phyloP scores from a whole-genome alignment of 2,888 invertebrate species.

The Octodonta nipae region DNA sequence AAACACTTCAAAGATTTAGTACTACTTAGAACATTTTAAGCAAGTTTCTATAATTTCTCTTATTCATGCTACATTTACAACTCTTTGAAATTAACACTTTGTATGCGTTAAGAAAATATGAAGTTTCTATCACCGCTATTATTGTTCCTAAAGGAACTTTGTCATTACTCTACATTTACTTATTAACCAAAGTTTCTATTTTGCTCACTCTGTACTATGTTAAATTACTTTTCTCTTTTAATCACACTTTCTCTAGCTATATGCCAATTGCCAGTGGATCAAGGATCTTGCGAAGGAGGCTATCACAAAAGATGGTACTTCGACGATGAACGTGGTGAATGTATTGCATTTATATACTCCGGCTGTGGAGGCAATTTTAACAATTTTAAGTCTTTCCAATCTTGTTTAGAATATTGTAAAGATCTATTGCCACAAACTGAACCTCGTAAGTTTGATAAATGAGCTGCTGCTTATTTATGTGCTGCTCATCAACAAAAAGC shows the following conservation, averaged over 20 bases:
- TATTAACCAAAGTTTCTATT: not conserved
- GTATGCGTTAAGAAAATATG: no score
- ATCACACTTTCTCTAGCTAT: conserved; percentile 43
- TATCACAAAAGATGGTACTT: conserved; percentile 58
- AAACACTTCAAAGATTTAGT: no score
- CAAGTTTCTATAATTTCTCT: no score
- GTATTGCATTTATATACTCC: conserved; percentile 66
- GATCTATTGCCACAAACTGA: conserved; percentile 25
- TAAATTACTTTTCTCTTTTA: no score
- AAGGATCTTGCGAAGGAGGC: conserved; percentile 45
- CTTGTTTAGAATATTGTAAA: conserved; percentile 51
- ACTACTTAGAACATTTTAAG: no score
- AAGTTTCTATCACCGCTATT: no score
- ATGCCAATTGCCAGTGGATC: conserved; percentile 49
- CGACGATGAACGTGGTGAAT: conserved; percentile 52
- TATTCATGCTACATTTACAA: no score
- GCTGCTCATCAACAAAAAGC: not conserved
- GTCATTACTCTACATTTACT: not conserved
- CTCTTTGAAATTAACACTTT: no score
- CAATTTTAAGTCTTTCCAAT: conserved; percentile 62
- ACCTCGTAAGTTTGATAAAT: conserved; percentile 24
- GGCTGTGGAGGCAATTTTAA: conserved; percentile 83
- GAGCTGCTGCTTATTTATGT: conserved; percentile 1
- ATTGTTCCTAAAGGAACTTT: conserved; percentile 1
- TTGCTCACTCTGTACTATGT: no score